phyloP scores from a whole-genome alignment of 2,113 vertebrate species.

The Bombycilla garrulus region DNA sequence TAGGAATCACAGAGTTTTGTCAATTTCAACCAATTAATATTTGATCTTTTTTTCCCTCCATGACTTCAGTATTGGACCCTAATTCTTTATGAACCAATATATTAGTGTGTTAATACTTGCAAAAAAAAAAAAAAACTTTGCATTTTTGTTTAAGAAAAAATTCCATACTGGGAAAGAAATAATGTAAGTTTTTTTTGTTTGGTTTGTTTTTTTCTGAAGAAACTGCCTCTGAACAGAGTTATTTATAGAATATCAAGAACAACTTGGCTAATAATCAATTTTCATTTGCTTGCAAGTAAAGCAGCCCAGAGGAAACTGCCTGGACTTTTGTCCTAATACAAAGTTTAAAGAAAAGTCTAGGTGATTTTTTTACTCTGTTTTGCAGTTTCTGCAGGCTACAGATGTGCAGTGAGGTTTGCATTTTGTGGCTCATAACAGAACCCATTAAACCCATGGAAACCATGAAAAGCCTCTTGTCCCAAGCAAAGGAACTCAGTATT shows the following conservation, averaged over 20 bases:
- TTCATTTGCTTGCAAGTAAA: not conserved
- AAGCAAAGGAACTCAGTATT: not conserved
- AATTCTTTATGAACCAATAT: not conserved
- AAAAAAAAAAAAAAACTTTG: not conserved
- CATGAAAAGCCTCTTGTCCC: not conserved
- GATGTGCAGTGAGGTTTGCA: not conserved
- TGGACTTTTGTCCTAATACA: not conserved
- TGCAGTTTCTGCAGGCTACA: not conserved
- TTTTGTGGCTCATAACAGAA: not conserved
- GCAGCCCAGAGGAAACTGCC: not conserved
- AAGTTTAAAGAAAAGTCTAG: not conserved
- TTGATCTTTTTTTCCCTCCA: not conserved
- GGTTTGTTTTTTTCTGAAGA: not conserved
- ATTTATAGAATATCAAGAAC: not conserved
- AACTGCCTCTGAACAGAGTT: not conserved
- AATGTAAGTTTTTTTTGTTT: not conserved
- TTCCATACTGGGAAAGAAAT: not conserved
- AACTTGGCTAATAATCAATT: not conserved
- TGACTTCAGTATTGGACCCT: not conserved
- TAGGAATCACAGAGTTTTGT: not conserved
- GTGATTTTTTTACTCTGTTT: not conserved
- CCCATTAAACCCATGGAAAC: fast-evolving
- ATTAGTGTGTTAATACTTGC: not conserved
- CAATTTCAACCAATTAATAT: not conserved
- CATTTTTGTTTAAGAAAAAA: not conserved